phyloP scores from a whole-genome alignment of 2,888 invertebrate genomes.

The Microctonus brassicae region DNA sequence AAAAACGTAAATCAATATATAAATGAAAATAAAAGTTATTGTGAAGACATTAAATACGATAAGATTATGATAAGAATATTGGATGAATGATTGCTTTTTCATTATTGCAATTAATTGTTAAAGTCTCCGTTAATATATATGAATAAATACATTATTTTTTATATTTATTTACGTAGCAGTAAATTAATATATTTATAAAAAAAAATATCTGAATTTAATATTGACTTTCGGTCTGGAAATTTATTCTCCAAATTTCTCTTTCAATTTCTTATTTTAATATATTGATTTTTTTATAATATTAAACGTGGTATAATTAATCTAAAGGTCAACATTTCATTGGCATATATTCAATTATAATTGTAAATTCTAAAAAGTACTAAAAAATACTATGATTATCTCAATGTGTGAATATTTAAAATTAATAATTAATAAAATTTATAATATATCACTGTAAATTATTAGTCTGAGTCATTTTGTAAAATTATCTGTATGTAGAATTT shows the following conservation, averaged over 20 bases:
- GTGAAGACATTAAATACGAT: background rate
- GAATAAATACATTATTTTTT: no score
- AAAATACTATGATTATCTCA: background rate
- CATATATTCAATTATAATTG: background rate
- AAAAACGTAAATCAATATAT: background rate
- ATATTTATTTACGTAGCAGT: no score
- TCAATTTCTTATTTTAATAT: background rate
- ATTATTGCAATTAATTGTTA: background rate
- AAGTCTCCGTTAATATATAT: background rate
- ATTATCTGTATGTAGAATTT: background rate
- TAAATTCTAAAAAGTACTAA: background rate
- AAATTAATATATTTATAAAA: background rate
- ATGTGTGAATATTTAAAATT: background rate
- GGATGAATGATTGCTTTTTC: background rate
- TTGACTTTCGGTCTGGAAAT: background rate
- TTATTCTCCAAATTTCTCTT: background rate
- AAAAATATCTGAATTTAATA: background rate
- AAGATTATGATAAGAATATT: background rate
- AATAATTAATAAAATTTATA: background rate
- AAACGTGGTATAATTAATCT: background rate
- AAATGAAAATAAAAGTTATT: background rate
- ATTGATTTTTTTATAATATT: background rate
- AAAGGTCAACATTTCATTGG: background rate
- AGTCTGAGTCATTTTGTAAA: background rate
- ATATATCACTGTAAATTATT: background rate